Percentiles rank a stretch among this genome's conserved stretches.
Conservation (phyloP, 2,113 vertebrate species). For the Megaceryle maxima region DNA sequence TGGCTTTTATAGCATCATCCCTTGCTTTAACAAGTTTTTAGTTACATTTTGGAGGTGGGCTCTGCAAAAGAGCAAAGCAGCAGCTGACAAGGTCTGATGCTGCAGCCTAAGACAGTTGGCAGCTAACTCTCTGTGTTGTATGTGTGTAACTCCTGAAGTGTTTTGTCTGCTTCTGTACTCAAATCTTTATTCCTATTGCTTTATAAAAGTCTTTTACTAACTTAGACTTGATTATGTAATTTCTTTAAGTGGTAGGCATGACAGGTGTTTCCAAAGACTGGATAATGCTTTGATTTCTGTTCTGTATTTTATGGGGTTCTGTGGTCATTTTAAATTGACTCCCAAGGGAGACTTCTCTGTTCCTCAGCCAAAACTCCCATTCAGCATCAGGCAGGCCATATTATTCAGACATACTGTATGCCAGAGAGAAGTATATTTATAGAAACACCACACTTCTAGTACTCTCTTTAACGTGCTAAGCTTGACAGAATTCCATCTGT, state of each 20-base stretch:
- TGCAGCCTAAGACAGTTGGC: neutral
- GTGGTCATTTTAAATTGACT: neutral
- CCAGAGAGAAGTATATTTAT: neutral
- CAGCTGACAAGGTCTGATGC: neutral
- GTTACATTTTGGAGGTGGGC: neutral
- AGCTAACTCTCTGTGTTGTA: neutral
- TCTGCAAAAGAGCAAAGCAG: neutral
- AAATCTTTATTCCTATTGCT: neutral
- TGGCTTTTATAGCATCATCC: neutral
- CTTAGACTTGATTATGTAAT: neutral
- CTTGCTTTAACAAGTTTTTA: neutral
- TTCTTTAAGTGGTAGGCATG: neutral
- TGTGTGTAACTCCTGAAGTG: neutral
- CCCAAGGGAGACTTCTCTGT: neutral
- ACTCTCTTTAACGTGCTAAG: neutral
- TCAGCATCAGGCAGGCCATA: neutral
- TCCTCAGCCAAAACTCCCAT: neutral
- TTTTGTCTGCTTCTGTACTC: neutral
- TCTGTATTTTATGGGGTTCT: neutral
- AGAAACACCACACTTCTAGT: neutral
- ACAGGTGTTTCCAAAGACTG: neutral
- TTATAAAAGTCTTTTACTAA: neutral
- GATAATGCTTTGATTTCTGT: neutral
- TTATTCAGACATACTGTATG: neutral
- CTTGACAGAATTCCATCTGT: conserved; percentile 10